These are phyloP conservation scores for Pachyuromys duprasi DNA, from an alignment of 2,797 vertebrate species.

Conservation along the genomic window DNA sequence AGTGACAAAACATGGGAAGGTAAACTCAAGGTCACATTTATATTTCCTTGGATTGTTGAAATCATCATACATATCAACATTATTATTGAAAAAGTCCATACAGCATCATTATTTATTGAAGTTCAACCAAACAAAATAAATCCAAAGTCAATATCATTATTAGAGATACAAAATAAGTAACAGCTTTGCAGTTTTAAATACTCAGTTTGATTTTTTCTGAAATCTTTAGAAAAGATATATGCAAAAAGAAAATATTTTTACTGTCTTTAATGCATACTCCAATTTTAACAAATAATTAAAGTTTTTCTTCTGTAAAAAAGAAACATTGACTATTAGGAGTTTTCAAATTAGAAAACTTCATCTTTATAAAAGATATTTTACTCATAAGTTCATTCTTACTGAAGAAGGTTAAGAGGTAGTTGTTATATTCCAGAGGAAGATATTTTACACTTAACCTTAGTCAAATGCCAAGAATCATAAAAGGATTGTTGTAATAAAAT, in stretches of 20 bases:
- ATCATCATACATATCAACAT: not conserved
- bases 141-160: not conserved
- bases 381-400: not conserved
- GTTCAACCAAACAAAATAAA: not conserved
- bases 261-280: not conserved
- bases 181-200: not conserved
- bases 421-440: not conserved
- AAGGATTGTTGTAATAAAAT: not conserved
- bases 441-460: not conserved
- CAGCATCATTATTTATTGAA: not conserved
- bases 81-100: not conserved
- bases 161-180: not conserved
- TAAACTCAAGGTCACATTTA: not conserved
- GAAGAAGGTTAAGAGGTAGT: not conserved
- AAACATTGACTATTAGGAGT: not conserved
- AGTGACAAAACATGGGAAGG: not conserved
- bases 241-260: constrained; percentile 30
- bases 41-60: not conserved
- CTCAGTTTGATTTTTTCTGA: not conserved
- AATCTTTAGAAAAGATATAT: not conserved
- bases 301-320: not conserved
- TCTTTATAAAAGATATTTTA: not conserved
- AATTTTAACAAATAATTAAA: not conserved
- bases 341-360: not conserved
- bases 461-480: not conserved